These are phyloP conservation scores for Apostichopus japonicus DNA, from an alignment of 35 echinoderm and acorn worm species.

Conservation along the genomic window DNA sequence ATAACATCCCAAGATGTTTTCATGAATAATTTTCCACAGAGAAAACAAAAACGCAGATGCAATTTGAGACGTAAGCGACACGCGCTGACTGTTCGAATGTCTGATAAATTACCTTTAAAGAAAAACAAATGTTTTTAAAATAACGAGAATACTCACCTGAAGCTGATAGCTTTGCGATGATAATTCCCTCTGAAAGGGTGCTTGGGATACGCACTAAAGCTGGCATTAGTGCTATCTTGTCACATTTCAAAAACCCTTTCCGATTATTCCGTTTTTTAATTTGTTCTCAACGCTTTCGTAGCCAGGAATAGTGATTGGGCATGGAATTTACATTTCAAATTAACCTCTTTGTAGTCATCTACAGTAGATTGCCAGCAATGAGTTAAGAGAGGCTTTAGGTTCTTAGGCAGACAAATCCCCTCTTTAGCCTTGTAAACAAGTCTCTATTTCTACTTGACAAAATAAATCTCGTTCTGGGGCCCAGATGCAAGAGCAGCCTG, in stretches of 20 bases:
- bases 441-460: conserved; percentile 15
- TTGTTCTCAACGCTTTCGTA: neutral
- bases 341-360: conserved; percentile 8
- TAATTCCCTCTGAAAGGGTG: neutral
- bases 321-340: conserved; percentile 12
- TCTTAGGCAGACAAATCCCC: conserved; percentile 8
- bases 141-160: neutral
- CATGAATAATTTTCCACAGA: conserved; percentile 1
- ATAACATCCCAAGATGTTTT: neutral
- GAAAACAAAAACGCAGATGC: neutral
- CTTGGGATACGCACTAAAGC: neutral
- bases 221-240: neutral
- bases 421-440: conserved; percentile 9
- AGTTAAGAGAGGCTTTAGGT: neutral
- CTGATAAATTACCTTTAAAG: conserved; percentile 4
- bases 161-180: conserved; percentile 6
- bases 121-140: neutral
- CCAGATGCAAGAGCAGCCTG: neutral
- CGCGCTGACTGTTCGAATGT: neutral
- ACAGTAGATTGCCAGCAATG: neutral
- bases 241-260: neutral
- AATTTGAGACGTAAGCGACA: neutral
- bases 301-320: neutral
- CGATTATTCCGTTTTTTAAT: conserved; percentile 19
- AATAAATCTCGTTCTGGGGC: conserved; percentile 7